These are phyloP conservation scores for Acheta domesticus DNA, from an alignment of 2,888 invertebrate species.

Conservation along the genomic window DNA sequence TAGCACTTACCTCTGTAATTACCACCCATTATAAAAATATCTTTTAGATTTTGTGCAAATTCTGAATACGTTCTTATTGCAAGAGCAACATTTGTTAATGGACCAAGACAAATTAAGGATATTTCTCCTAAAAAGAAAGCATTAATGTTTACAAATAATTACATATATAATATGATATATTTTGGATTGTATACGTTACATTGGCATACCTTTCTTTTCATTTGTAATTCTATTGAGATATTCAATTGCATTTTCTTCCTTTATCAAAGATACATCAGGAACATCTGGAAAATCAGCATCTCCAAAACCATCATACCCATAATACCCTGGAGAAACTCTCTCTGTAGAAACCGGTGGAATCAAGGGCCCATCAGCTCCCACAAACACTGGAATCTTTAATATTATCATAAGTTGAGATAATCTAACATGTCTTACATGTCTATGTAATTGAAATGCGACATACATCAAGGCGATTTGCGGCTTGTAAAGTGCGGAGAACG, in stretches of 20 bases:
- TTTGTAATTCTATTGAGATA: slow-evolving; percentile 39
- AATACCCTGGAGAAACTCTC: slow-evolving; percentile 38
- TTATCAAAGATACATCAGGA: slow-evolving; percentile 38
- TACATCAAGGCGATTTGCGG: slow-evolving; percentile 36
- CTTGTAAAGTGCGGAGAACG: slow-evolving; percentile 45
- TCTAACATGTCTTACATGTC: too few species aligned
- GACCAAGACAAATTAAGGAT: slow-evolving; percentile 45
- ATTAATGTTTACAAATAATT: background rate
- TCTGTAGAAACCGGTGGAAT: slow-evolving; percentile 21
- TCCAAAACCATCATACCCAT: slow-evolving; percentile 47
- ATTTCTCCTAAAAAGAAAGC: slow-evolving; percentile 40
- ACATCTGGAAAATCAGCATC: slow-evolving; percentile 37
- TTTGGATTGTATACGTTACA: background rate
- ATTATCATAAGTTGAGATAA: too few species aligned
- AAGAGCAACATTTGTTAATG: slow-evolving; percentile 49
- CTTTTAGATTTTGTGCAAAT: slow-evolving; percentile 45
- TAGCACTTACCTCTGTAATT: slow-evolving; percentile 45
- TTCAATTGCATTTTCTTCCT: slow-evolving; percentile 39
- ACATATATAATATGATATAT: too few species aligned
- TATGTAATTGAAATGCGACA: background rate
- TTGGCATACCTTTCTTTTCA: slow-evolving; percentile 39
- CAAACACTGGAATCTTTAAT: slow-evolving; percentile 40
- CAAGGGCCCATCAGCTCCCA: slow-evolving; percentile 38
- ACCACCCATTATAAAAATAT: slow-evolving; percentile 51
- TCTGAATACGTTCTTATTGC: slow-evolving; percentile 45